Conservation (phyloP, 2,113 vertebrate genomes). For the Pseudorhombus dupliciocellatus region DNA sequence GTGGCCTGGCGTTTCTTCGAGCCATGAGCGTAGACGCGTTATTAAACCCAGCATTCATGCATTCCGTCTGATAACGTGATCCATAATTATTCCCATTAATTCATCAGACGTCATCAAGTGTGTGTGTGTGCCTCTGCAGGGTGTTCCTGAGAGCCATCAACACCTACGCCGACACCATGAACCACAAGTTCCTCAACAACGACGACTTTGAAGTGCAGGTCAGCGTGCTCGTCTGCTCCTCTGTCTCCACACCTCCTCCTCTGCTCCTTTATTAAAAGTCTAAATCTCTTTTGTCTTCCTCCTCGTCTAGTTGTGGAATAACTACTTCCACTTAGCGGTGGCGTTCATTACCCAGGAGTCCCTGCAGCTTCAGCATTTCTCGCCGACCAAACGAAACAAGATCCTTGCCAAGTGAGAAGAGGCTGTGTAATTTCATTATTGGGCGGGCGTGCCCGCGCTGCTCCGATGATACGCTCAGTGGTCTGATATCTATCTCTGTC, state of each 20-base stretch:
- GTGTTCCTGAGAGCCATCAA: slow-evolving; percentile 97
- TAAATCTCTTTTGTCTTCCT: not conserved
- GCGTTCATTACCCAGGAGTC: slow-evolving; percentile 99
- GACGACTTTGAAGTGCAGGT: slow-evolving; percentile 97
- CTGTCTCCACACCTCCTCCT: not conserved
- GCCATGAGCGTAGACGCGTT: too few species aligned
- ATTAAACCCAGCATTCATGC: too few species aligned
- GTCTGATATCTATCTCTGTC: slow-evolving; percentile 52
- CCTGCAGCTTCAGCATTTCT: slow-evolving; percentile 96
- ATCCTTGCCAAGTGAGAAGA: slow-evolving; percentile 90
- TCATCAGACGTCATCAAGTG: not conserved
- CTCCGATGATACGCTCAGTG: slow-evolving; percentile 50
- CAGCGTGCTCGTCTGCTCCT: slow-evolving; percentile 47
- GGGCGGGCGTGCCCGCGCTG: slow-evolving; percentile 24
- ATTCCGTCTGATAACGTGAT: too few species aligned
- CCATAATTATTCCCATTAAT: too few species aligned
- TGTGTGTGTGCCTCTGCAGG: slow-evolving; percentile 62
- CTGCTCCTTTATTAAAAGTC: not conserved
- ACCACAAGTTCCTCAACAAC: slow-evolving; percentile 94
- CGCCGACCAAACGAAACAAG: slow-evolving; percentile 93
- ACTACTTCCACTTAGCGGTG: slow-evolving; percentile 99
- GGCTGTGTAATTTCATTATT: slow-evolving; percentile 49
- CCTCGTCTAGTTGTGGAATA: slow-evolving; percentile 93
- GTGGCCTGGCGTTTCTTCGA: too few species aligned
- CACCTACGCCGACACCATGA: slow-evolving; percentile 97